These are phyloP conservation scores for Epicampocera succincta DNA, from an alignment of 2,888 invertebrate genomes.

Conservation along the genomic window DNA sequence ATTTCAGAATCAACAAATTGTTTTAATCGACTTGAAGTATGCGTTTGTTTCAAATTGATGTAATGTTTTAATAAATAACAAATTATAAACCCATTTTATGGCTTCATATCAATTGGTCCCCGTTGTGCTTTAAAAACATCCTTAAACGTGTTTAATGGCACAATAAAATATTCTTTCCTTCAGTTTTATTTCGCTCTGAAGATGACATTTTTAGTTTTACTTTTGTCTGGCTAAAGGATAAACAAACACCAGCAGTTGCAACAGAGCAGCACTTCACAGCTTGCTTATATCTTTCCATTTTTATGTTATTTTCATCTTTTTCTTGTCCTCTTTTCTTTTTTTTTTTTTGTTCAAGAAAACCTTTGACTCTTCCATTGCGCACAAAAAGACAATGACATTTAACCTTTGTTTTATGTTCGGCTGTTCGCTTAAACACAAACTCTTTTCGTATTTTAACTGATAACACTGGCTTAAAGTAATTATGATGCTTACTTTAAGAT, in stretches of 20 bases:
- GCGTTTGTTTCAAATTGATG: no score
- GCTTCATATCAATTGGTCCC: no score
- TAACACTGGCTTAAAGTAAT: background rate
- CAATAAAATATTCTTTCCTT: background rate
- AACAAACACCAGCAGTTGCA: background rate
- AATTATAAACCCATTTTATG: background rate
- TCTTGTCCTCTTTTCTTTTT: background rate
- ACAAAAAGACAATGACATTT: constrained; percentile 43
- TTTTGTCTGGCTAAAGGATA: constrained; percentile 16
- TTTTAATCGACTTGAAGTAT: no score
- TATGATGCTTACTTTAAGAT: background rate
- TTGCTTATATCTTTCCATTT: constrained; percentile 22
- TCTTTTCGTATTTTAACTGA: background rate
- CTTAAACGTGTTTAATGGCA: no score
- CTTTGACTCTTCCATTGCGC: constrained; percentile 5
- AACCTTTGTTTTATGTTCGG: constrained; percentile 19
- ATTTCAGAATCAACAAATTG: no score
- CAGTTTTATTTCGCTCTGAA: background rate
- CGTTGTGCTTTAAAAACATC: no score
- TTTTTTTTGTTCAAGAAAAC: background rate
- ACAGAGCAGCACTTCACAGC: constrained; percentile 24
- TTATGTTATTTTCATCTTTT: background rate
- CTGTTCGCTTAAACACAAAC: background rate
- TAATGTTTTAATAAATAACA: no score
- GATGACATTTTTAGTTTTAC: background rate